Evolutionary conservation across 2,113 vertebrate species (phyloP), one percentile per base, ranked within the genome.

Genomic region (Dermatemys mawii): DNA sequence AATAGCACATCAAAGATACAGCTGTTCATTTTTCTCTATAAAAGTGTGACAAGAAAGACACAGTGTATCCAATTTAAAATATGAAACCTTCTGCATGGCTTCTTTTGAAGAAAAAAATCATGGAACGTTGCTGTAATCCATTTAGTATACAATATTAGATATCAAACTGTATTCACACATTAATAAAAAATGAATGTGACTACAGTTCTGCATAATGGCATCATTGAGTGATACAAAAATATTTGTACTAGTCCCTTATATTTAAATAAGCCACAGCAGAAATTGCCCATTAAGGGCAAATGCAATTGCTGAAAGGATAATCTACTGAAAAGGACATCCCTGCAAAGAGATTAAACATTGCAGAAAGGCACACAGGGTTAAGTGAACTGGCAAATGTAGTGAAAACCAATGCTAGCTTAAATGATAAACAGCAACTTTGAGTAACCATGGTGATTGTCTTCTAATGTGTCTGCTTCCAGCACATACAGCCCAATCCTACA

Each of bases 71-170:
- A 41, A 57, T 63, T 84, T 93, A 70, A 94, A 87, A 91, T 90
- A 94, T 79, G 41, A 81, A 87, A 83, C 90, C 88, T 94, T 82
- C 93, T 75, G 81, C 93, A 21, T 86, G 53, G 38, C 70, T 78
- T 94, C 95, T 95, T 95, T 11, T 80, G 75, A 78, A n/a, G 88
- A 87, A 29, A 93, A 96, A 94, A 81, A 1, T 5, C 76, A 78
- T 81, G 73, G 8, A 55, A 54, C 32, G 92, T 57, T 51, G 38
- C 53, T 32, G 1, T 89, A 90, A 79, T 60, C 26, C 80, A 24
- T 95, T 94, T 90, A 93, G 54, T 1, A 78, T 44, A 13, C 11
- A 38, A 48, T 89, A 6, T 49, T 84, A 73, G 24, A 41, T 73
- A 53, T 13, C 7, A 10, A 7, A 29, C 80, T 86, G 86, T 90